These are phyloP conservation scores for Drosophila kanapiae DNA, from an alignment of 1,140 invertebrate species.

Conservation along the genomic window DNA sequence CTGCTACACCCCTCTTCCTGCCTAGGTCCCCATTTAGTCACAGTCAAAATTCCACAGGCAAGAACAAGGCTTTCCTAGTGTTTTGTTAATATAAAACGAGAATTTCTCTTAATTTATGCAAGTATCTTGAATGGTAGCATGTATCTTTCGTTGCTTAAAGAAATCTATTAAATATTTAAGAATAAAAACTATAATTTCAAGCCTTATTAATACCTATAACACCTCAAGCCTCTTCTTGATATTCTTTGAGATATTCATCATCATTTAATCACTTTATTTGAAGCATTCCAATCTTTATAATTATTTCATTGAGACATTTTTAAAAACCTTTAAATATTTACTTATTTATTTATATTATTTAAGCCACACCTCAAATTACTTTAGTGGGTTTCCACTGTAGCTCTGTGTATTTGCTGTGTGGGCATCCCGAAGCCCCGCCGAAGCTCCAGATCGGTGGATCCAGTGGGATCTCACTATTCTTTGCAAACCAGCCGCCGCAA, in stretches of 20 bases:
- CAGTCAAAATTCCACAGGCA: constrained; percentile 7
- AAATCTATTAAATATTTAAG: too few species aligned
- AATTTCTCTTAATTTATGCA: too few species aligned
- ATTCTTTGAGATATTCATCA: too few species aligned
- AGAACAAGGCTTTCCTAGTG: not conserved
- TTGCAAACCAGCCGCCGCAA: not conserved
- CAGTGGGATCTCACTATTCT: not conserved
- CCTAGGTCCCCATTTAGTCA: not conserved
- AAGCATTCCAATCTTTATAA: too few species aligned
- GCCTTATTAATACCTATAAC: too few species aligned
- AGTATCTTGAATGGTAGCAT: too few species aligned
- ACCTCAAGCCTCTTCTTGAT: too few species aligned
- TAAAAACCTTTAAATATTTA: not conserved
- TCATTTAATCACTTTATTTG: too few species aligned
- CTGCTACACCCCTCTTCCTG: not conserved
- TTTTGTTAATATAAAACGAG: not conserved
- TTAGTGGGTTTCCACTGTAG: not conserved
- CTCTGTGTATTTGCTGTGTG: not conserved
- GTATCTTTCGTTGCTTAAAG: too few species aligned
- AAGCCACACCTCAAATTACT: not conserved
- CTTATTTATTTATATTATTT: not conserved
- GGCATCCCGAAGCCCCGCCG: not conserved
- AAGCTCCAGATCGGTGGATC: too few species aligned
- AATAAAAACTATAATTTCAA: too few species aligned
- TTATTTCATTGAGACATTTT: not conserved